A percentile compares a stretch with the other conserved stretches of the same genome.
phyloP scores from a whole-genome alignment of 2,113 vertebrate genomes.

The Sminthopsis crassicaudata region DNA sequence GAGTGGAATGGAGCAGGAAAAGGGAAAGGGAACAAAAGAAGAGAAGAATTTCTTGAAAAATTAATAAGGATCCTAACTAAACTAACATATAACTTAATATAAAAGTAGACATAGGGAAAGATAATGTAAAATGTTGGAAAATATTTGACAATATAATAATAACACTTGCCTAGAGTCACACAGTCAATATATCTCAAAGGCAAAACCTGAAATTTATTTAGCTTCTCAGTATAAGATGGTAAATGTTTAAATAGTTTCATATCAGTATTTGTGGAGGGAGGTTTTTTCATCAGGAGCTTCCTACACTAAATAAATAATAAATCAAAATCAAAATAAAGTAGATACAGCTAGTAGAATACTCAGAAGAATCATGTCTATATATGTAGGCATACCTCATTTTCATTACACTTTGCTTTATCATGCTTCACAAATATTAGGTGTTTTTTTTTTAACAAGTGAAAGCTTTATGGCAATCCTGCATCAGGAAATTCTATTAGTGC shows the following conservation, averaged over 20 bases:
- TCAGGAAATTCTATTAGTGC: too few relatives aligned
- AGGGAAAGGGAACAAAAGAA: not conserved
- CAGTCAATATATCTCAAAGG: not conserved
- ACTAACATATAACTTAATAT: not conserved
- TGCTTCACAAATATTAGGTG: too few relatives aligned
- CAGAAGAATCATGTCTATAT: too few relatives aligned
- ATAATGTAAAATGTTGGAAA: not conserved
- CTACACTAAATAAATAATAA: not conserved
- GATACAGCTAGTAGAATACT: too few relatives aligned
- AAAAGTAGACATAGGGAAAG: not conserved
- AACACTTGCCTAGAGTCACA: not conserved
- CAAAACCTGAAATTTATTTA: not conserved
- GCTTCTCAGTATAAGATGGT: not conserved
- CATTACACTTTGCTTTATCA: too few relatives aligned
- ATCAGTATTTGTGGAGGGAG: not conserved
- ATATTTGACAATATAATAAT: not conserved
- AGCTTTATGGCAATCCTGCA: too few relatives aligned
- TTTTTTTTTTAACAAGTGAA: too few relatives aligned
- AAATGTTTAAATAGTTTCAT: not conserved
- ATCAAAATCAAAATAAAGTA: too few relatives aligned
- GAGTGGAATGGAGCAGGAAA: not conserved
- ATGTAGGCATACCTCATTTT: too few relatives aligned
- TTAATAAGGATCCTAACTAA: not conserved
- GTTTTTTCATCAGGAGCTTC: not conserved
- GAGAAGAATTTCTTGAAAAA: not conserved